phyloP scores from a whole-genome alignment of 2,797 vertebrate species.

The Enteromius paludinosus region DNA sequence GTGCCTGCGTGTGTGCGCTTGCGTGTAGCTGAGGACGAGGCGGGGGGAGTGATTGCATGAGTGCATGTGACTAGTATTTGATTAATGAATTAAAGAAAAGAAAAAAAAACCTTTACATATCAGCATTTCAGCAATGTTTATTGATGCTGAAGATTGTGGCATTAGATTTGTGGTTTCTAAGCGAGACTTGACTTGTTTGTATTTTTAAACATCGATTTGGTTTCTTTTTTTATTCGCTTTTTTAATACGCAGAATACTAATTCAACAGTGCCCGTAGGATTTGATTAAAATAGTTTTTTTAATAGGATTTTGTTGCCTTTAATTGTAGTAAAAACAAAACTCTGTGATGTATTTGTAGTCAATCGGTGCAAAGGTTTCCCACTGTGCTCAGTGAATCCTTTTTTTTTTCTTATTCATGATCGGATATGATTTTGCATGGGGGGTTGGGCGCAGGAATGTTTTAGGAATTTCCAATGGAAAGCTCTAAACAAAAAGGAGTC shows the following conservation, averaged over 20 bases:
- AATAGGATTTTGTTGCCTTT: slow-evolving; percentile 71
- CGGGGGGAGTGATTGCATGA: slow-evolving; percentile 39
- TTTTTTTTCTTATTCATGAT: not conserved
- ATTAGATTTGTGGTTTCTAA: slow-evolving; percentile 36
- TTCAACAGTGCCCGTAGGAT: slow-evolving; percentile 49
- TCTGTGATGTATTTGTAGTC: slow-evolving; percentile 66
- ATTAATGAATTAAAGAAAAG: slow-evolving; percentile 32
- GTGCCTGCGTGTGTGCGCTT: slow-evolving; percentile 56
- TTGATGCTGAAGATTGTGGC: slow-evolving; percentile 46
- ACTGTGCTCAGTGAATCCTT: not conserved
- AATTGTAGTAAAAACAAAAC: slow-evolving; percentile 67
- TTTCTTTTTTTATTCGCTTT: slow-evolving; percentile 61
- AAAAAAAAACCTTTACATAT: slow-evolving; percentile 54
- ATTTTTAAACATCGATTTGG: slow-evolving; percentile 12
- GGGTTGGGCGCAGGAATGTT: slow-evolving; percentile 18
- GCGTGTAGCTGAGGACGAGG: slow-evolving; percentile 61
- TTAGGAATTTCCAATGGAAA: slow-evolving; percentile 19
- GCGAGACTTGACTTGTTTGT: slow-evolving; percentile 43
- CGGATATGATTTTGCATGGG: slow-evolving; percentile 39
- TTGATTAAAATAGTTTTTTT: slow-evolving; percentile 59
- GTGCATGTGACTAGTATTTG: slow-evolving; percentile 37
- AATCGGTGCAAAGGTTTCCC: slow-evolving; percentile 1
- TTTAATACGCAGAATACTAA: slow-evolving; percentile 60
- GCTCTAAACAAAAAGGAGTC: slow-evolving; percentile 26
- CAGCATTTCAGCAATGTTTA: slow-evolving; percentile 49